Percentiles rank a stretch among this genome's conserved stretches.
phyloP scores from a whole-genome alignment of 2,888 invertebrate genomes.

The Trissolcus brochymenae region DNA sequence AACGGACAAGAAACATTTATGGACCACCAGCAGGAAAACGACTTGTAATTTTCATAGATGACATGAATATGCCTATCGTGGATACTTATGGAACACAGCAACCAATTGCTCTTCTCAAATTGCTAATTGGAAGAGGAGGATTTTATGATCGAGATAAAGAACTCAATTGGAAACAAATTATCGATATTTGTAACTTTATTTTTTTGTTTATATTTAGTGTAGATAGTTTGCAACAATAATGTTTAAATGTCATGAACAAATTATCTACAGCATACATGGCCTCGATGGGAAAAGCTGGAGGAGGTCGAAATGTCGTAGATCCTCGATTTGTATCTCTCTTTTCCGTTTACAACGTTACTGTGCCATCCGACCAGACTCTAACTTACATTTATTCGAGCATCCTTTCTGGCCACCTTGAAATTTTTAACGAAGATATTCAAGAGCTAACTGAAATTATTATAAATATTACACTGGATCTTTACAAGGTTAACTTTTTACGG shows the following conservation, averaged over 20 bases:
- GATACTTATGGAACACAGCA: conserved; percentile 95
- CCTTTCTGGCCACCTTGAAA: conserved; percentile 74
- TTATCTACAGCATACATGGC: conserved; percentile 82
- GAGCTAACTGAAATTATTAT: conserved; percentile 83
- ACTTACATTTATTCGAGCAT: conserved; percentile 61
- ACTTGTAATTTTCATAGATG: conserved; percentile 93
- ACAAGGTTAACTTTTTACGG: too few relatives aligned
- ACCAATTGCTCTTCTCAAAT: conserved; percentile 92
- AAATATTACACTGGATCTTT: conserved; percentile 87
- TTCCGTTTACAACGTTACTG: conserved; percentile 89
- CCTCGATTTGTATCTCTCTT: conserved; percentile 94
- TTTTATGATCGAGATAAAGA: conserved; percentile 93
- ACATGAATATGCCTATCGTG: conserved; percentile 95
- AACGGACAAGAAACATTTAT: conserved; percentile 91
- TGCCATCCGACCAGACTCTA: conserved; percentile 87
- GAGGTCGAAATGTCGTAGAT: conserved; percentile 94
- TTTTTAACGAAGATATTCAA: conserved; percentile 83
- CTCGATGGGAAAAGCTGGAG: conserved; percentile 92
- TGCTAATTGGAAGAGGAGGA: conserved; percentile 92
- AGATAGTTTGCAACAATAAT: too few relatives aligned
- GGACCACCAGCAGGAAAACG: conserved; percentile 94
- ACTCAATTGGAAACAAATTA: conserved; percentile 91
- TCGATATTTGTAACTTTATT: conserved; percentile 79
- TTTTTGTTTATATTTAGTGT: not conserved
- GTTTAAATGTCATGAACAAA: not conserved